phyloP scores from a whole-genome alignment of 35 echinoderm and acorn worm species.

The Eucidaris tribuloides region DNA sequence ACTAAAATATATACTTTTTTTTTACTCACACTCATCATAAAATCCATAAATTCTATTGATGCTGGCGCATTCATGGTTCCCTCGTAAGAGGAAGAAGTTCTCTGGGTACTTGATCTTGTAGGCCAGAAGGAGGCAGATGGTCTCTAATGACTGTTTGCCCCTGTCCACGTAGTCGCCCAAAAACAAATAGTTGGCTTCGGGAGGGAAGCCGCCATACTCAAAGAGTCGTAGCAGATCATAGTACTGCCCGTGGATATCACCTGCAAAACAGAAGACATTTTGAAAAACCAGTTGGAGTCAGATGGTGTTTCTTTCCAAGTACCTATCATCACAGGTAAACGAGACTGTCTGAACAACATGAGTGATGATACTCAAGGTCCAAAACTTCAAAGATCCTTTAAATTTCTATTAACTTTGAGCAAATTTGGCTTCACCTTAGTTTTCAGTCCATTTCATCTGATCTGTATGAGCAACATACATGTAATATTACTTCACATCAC shows the following conservation, averaged over 20 bases:
- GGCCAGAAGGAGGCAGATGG: slow-evolving; percentile 80
- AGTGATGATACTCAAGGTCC: too few species aligned
- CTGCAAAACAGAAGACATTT: slow-evolving; percentile 18
- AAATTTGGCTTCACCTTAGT: too few species aligned
- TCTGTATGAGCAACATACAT: too few species aligned
- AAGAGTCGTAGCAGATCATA: slow-evolving; percentile 90
- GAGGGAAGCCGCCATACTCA: slow-evolving; percentile 97
- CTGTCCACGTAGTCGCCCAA: slow-evolving; percentile 95
- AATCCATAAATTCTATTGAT: slow-evolving; percentile 98
- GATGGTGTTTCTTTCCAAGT: too few species aligned
- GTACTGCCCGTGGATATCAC: slow-evolving; percentile 97
- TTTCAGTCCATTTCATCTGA: too few species aligned
- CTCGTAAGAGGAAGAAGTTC: slow-evolving; percentile 91
- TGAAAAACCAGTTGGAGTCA: too few species aligned
- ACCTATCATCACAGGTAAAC: too few species aligned
- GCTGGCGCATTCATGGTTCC: slow-evolving; percentile 97
- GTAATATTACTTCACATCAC: too few species aligned
- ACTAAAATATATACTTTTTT: background rate
- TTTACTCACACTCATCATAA: slow-evolving; percentile 94
- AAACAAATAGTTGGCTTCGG: slow-evolving; percentile 93
- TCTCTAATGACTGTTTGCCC: slow-evolving; percentile 92
- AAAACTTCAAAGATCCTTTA: too few species aligned
- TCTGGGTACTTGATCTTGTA: slow-evolving; percentile 99
- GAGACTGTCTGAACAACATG: too few species aligned
- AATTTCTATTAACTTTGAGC: too few species aligned